Base-by-base conservation (phyloP, 2,113 vertebrate genomes). In the Cynocephalus volans region DNA sequence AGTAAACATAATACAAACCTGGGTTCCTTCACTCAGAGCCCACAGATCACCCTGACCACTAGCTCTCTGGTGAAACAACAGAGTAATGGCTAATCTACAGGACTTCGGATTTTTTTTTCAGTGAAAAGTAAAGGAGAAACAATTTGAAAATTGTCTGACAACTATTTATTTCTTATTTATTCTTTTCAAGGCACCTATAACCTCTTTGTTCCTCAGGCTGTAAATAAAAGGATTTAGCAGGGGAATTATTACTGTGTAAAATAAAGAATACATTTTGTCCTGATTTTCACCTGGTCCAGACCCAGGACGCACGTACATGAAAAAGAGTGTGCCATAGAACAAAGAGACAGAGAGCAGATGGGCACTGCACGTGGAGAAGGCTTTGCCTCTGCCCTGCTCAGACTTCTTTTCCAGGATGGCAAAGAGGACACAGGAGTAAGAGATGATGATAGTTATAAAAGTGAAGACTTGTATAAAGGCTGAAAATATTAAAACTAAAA, bases 211-310 rank as follows among this genome's bases (percentile, higher is more conserved):
- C 23, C 94, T 93, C 85, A 95, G 50, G 26, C 97, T 96, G 5
- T 96, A 96, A 67, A 97, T 96, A 88, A 97, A 97, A 88, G 89
- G 94, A 77, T 97, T 97, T 79, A 97, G 31, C 17, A 97, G 23
- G 2, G 89, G 86, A 28, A 97, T 96, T 76, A 97, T 81, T 50
- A 89, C 69, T 12, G 93, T 97, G 41, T 97, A 96, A 92, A 97
- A 93, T 85, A 96, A 54, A 48, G 93, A 97, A 75, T 70, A 96
- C 52, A 97, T 41, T 88, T 96, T 96, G 56, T 70, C 82, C 11
- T 95, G 88, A 80, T 92, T 65, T 73, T 70, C 60, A 33, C 48
- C 6, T 12, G 56, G 13, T 0, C 21, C 88, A 92, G 95, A 97
- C 12, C 36, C 79, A 82, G 93, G 90, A 36, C 1, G 0, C 26